Conservation (phyloP, 1,140 invertebrate species). For the Drosophila simulans region DNA sequence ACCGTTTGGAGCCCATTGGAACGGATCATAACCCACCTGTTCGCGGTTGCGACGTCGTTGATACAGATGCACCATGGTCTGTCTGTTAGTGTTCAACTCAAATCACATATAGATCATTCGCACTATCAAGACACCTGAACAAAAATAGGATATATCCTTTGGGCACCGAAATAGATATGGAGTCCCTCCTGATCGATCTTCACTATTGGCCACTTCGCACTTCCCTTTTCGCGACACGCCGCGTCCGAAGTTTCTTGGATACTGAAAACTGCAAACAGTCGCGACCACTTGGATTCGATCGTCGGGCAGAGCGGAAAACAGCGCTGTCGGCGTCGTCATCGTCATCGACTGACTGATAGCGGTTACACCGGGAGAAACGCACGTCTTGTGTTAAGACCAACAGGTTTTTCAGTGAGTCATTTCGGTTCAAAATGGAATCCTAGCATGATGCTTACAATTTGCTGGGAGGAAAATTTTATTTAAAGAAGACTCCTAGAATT, state of each 20-base stretch:
- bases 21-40: slow-evolving; percentile 58
- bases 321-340: slow-evolving; percentile 24
- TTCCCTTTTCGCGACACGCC: slow-evolving; percentile 58
- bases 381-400: neutral
- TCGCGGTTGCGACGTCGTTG: slow-evolving; percentile 68
- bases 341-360: slow-evolving; percentile 28
- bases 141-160: slow-evolving; percentile 8
- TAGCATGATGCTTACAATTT: no score
- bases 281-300: slow-evolving; percentile 32
- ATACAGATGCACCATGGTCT: slow-evolving; percentile 69
- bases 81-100: neutral
- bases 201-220: slow-evolving; percentile 1
- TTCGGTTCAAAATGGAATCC: no score
- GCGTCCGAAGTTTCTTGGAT: slow-evolving; percentile 62
- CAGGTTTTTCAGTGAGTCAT: no score
- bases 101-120: slow-evolving; percentile 2
- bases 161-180: neutral
- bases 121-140: slow-evolving; percentile 8
- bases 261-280: slow-evolving; percentile 50
- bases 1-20: neutral
- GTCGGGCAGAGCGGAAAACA: slow-evolving; percentile 23
- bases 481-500: no score
- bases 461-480: no score
- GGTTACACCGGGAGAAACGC: slow-evolving; percentile 8
- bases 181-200: slow-evolving; percentile 1